phyloP scores from a whole-genome alignment of 2,797 vertebrate genomes.

The Halcyon smyrnensis region DNA sequence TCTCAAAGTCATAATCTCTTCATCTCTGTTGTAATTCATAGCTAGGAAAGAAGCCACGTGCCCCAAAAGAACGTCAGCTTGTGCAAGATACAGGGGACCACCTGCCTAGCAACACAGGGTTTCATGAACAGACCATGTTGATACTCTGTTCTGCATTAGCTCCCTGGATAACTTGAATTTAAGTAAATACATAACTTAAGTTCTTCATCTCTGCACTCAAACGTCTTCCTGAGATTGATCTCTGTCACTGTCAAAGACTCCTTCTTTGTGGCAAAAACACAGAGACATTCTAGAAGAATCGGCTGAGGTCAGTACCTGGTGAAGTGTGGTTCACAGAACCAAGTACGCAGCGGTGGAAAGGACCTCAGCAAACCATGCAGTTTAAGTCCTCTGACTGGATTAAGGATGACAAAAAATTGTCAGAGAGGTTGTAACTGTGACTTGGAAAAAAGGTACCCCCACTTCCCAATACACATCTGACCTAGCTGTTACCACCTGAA shows the following conservation, averaged over 20 bases:
- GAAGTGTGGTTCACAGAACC: not conserved
- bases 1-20: not conserved
- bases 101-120: not conserved
- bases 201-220: not conserved
- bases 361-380: not conserved
- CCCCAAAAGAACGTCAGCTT: not conserved
- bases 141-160: not conserved
- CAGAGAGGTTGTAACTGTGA: not conserved
- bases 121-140: not conserved
- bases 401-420: not conserved
- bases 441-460: not conserved
- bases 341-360: not conserved
- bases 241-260: not conserved
- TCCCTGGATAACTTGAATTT: not conserved
- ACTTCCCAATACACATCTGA: not conserved
- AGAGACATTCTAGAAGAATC: not conserved
- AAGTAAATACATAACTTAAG: not conserved
- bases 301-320: not conserved
- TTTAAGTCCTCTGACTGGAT: not conserved
- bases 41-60: not conserved
- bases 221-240: not conserved
- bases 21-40: not conserved
- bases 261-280: not conserved
- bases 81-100: not conserved
- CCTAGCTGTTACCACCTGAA: not conserved